Percentiles rank a stretch among this genome's conserved stretches.
Evolutionary conservation across 2,113 vertebrate species (phyloP).

Genomic region (Symphodus melops): DNA sequence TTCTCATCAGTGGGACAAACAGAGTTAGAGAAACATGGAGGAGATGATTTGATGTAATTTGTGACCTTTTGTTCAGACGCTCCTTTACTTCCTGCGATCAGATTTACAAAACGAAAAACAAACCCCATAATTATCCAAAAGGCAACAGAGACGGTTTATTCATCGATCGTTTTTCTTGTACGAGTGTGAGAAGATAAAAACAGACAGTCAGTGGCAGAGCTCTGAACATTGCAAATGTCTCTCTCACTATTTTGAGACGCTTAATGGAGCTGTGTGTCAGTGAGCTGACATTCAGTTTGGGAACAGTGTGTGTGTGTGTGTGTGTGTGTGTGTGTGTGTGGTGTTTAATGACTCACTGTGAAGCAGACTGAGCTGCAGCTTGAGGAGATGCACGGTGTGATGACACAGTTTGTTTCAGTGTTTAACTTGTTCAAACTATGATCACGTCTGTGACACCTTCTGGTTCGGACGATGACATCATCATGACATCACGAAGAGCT

Average conservation of each 20-base stretch:
- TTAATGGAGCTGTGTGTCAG: conserved; percentile 2
- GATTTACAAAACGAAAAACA: background rate
- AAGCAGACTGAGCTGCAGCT: background rate
- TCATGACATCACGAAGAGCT: too few species aligned
- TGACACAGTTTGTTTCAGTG: background rate
- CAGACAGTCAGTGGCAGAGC: background rate
- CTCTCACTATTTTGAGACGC: conserved; percentile 4
- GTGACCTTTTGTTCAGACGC: background rate
- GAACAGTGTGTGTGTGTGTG: conserved; percentile 11
- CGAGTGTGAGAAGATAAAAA: background rate
- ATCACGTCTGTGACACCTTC: background rate
- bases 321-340: conserved; percentile 20
- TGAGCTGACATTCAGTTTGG: conserved; percentile 10
- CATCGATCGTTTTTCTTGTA: background rate
- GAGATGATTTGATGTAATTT: too few species aligned
- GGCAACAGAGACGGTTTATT: background rate
- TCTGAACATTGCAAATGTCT: background rate
- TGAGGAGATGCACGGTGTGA: background rate
- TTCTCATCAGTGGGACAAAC: too few species aligned
- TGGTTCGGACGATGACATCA: too few species aligned
- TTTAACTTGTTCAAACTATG: conserved; percentile 22
- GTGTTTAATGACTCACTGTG: conserved; percentile 33
- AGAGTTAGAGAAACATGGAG: too few species aligned
- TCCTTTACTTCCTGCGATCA: too few species aligned
- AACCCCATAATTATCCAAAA: background rate